Evolutionary conservation across 1,140 invertebrate genomes (phyloP).

Genomic region (Globodera rostochiensis): DNA sequence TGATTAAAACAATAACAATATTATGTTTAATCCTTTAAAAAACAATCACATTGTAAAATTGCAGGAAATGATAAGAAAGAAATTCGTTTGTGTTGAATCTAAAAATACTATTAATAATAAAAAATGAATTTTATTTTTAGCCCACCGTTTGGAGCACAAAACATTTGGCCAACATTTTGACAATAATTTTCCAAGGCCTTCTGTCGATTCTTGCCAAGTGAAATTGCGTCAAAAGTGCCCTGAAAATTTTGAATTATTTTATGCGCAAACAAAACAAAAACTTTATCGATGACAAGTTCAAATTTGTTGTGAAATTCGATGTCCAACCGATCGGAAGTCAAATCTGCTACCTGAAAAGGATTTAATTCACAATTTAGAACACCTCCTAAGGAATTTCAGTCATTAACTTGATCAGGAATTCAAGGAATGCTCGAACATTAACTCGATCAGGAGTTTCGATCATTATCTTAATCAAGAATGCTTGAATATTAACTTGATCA

Average conservation of each 20-base stretch:
- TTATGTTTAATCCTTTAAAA: neutral
- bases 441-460: no score
- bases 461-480: no score
- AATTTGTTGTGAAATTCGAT: constrained; percentile 24
- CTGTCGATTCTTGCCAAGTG: constrained; percentile 73
- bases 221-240: constrained; percentile 84
- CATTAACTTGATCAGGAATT: no score
- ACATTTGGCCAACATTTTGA: constrained; percentile 26
- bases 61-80: constrained; percentile 86
- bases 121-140: constrained; percentile 68
- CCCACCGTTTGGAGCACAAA: constrained; percentile 67
- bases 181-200: constrained; percentile 38
- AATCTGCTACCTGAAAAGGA: constrained; percentile 69
- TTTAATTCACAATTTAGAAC: neutral
- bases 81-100: constrained; percentile 68
- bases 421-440: no score
- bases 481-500: no score
- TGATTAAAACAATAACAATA: neutral
- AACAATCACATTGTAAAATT: constrained; percentile 79
- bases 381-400: no score
- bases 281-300: constrained; percentile 70
- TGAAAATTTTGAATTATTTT: constrained; percentile 68
- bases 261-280: neutral
- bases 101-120: neutral
- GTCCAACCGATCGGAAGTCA: constrained; percentile 66